A percentile compares a stretch with the other conserved stretches of the same genome.
phyloP scores from a whole-genome alignment of 2,888 invertebrate genomes.

The Apocheima hispidaria region DNA sequence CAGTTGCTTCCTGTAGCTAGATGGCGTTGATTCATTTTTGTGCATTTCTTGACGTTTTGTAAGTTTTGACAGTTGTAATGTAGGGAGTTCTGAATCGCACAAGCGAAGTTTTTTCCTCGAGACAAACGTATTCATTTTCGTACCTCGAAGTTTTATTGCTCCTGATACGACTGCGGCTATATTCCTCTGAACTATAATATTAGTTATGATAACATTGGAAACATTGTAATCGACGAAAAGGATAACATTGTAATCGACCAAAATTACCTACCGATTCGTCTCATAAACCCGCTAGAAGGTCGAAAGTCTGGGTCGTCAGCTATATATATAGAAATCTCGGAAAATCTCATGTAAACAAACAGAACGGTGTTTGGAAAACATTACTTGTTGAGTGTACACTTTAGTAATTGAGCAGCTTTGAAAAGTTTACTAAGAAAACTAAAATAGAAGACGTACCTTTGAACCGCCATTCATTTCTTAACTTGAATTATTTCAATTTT shows the following conservation, averaged over 20 bases:
- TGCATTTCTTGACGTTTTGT: too few relatives aligned
- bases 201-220: too few relatives aligned
- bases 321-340: slow-evolving; percentile 54
- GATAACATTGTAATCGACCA: slow-evolving; percentile 15
- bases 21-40: too few relatives aligned
- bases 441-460: slow-evolving; percentile 7
- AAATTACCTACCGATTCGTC: neutral
- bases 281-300: slow-evolving; percentile 29
- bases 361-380: slow-evolving; percentile 30
- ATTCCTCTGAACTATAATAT: too few relatives aligned
- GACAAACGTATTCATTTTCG: too few relatives aligned
- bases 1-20: too few relatives aligned
- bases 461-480: neutral
- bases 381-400: slow-evolving; percentile 26
- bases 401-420: slow-evolving; percentile 26
- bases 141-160: too few relatives aligned
- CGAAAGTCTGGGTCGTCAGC: slow-evolving; percentile 42
- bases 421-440: slow-evolving; percentile 11
- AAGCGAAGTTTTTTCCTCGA: too few relatives aligned
- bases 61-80: too few relatives aligned
- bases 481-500: too few relatives aligned
- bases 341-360: slow-evolving; percentile 36
- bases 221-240: neutral
- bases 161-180: too few relatives aligned
- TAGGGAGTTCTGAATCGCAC: too few relatives aligned